A percentile compares a stretch with the other conserved stretches of the same genome.
Evolutionary conservation across 1,140 invertebrate species (phyloP).

Genomic region (Notospermus geniculatus): DNA sequence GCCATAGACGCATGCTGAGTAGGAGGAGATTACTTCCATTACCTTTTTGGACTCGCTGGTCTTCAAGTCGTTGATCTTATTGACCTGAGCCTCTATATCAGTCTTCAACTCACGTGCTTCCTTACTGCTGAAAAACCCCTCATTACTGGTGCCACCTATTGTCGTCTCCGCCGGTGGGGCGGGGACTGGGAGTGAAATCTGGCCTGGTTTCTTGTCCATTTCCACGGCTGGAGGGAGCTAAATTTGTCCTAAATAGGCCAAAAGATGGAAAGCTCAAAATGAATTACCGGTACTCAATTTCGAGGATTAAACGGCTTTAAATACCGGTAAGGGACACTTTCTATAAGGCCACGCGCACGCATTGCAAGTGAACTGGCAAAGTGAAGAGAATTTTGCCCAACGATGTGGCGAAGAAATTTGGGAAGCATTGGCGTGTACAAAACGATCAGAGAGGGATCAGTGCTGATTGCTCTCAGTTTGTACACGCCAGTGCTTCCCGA

Average conservation of each 20-base stretch:
- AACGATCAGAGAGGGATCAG: no score
- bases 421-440: no score
- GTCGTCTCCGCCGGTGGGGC: slow-evolving; percentile 32
- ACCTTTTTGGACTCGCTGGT: slow-evolving; percentile 41
- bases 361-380: no score
- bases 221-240: slow-evolving; percentile 58
- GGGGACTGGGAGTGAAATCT: slow-evolving; percentile 6
- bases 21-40: neutral
- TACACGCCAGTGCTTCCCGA: no score
- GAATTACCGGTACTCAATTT: no score
- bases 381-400: no score
- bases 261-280: no score
- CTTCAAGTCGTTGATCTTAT: slow-evolving; percentile 58
- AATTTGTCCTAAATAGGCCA: slow-evolving; percentile 59
- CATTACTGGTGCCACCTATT: slow-evolving; percentile 31
- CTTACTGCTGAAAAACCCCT: slow-evolving; percentile 13
- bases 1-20: neutral
- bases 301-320: no score
- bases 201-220: slow-evolving; percentile 45
- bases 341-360: no score
- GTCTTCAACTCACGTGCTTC: slow-evolving; percentile 40
- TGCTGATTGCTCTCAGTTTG: no score
- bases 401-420: no score
- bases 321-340: no score
- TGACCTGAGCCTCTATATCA: slow-evolving; percentile 57